Evolutionary conservation across 2,113 vertebrate genomes (phyloP).

Genomic region (Caranx melampygus): DNA sequence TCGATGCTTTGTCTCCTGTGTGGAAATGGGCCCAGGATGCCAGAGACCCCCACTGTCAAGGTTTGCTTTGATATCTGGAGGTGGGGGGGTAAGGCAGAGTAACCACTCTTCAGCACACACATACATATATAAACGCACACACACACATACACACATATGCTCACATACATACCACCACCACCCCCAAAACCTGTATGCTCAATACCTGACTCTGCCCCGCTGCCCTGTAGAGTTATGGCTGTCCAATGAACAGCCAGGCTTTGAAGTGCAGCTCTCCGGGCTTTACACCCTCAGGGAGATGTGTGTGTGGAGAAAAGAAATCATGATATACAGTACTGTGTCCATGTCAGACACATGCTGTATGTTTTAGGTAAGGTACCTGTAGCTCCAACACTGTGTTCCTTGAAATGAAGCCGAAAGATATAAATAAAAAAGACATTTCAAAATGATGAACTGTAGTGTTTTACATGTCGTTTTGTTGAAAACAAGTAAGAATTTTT

Average conservation of each 20-base stretch:
- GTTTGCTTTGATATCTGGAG: conserved; percentile 81
- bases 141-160: background rate
- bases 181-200: conserved; percentile 33
- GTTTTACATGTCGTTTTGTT: background rate
- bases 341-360: conserved; percentile 49
- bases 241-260: conserved; percentile 40
- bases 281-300: conserved; percentile 43
- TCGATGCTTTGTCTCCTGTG: conserved; percentile 75
- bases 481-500: background rate
- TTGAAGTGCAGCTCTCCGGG: conserved; percentile 68
- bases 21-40: conserved; percentile 71
- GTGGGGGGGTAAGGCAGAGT: conserved; percentile 66
- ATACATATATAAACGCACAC: conserved; percentile 19
- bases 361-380: conserved; percentile 52
- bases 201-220: conserved; percentile 49
- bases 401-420: conserved; percentile 20
- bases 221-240: conserved; percentile 60
- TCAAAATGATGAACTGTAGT: background rate
- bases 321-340: conserved; percentile 55
- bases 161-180: background rate
- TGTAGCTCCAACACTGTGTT: conserved; percentile 1
- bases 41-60: conserved; percentile 75
- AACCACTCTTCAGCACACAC: conserved; percentile 23
- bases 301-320: conserved; percentile 29
- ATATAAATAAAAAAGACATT: background rate